A percentile compares a stretch with the other conserved stretches of the same genome.
Evolutionary conservation across 1,140 invertebrate genomes (phyloP).

Genomic region (Diachasma alloeum): DNA sequence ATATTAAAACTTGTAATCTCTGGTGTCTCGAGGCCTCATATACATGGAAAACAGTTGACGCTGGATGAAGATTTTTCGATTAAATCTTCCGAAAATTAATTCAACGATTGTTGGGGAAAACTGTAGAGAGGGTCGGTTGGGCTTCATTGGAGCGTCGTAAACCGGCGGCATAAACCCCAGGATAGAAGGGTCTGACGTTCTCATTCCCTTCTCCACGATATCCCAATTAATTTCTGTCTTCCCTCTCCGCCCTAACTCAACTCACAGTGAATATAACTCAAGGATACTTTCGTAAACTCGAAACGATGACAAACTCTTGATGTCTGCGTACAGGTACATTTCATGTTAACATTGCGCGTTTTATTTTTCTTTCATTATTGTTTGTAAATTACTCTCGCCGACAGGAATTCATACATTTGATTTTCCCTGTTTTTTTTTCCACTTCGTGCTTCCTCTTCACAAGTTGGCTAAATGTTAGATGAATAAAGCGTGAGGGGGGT

Average conservation of each 20-base stretch:
- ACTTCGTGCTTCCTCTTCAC: background rate
- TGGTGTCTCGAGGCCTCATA: background rate
- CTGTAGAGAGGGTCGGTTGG: constrained; percentile 37
- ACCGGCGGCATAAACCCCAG: background rate
- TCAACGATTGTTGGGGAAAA: constrained; percentile 24
- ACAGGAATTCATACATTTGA: background rate
- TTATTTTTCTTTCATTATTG: background rate
- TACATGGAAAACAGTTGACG: background rate
- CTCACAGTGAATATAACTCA: background rate
- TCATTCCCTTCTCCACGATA: constrained; percentile 23
- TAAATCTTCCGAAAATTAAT: background rate
- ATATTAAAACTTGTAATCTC: background rate
- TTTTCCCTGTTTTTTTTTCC: background rate
- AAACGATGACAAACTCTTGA: background rate
- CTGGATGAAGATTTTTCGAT: background rate
- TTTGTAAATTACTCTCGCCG: background rate
- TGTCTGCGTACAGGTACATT: background rate
- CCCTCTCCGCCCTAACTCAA: constrained; percentile 16
- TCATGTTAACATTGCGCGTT: background rate
- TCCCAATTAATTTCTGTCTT: background rate
- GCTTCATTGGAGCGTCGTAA: background rate
- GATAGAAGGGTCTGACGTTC: background rate
- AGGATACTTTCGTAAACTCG: background rate
- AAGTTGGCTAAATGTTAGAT: constrained; percentile 1
- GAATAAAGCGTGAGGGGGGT: background rate